Evolutionary conservation across 2,113 vertebrate species (phyloP).

Genomic region (Natator depressus): DNA sequence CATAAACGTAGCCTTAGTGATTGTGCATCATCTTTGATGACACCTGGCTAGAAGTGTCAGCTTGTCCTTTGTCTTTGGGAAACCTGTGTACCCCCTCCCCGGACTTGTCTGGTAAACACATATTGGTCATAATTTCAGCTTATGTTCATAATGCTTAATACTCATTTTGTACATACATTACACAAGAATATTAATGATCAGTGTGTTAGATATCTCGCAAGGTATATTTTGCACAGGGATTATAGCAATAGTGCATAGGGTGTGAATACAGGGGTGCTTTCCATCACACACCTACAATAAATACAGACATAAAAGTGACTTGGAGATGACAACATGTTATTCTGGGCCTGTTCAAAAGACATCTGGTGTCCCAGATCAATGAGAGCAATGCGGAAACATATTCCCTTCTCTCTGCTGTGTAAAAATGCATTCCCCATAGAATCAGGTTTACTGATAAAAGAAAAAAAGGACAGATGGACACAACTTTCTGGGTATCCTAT

Average conservation of each 20-base stretch:
- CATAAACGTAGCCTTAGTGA: background rate
- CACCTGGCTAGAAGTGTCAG: background rate
- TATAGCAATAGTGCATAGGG: background rate
- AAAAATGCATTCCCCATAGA: conserved; percentile 66
- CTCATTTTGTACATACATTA: background rate
- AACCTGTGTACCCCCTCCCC: background rate
- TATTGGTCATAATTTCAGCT: background rate
- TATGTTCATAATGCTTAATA: background rate
- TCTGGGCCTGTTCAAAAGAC: conserved; percentile 56
- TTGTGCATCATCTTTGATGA: background rate
- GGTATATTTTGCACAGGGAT: background rate
- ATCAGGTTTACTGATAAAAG: conserved; percentile 45
- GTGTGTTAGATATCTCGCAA: background rate
- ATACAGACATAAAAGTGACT: conserved; percentile 55
- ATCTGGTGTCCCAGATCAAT: conserved; percentile 65
- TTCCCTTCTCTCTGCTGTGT: conserved; percentile 61
- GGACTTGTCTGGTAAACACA: background rate
- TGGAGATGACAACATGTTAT: conserved; percentile 63
- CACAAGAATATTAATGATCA: background rate
- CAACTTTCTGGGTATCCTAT: conserved; percentile 24
- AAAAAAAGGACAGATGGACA: conserved; percentile 55
- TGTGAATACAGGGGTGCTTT: background rate
- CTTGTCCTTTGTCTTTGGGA: background rate
- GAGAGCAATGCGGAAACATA: conserved; percentile 58
- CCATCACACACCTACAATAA: conserved; percentile 55